Base-by-base conservation (phyloP, 2,888 invertebrate genomes). In the Acleris literana region DNA sequence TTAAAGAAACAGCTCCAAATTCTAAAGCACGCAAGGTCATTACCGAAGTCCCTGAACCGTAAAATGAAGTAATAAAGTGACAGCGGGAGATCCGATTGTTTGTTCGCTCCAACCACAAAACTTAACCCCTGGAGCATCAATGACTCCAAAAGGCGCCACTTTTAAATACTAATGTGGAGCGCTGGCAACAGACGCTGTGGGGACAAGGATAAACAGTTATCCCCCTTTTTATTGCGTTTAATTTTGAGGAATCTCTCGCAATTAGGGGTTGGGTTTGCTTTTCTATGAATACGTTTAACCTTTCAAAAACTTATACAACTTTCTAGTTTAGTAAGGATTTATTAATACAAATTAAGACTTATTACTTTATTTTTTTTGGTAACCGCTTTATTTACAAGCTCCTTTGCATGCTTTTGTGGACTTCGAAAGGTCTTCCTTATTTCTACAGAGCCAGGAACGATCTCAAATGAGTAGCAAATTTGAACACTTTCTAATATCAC, bases 41-140 rank as follows among this genome's bases (percentile, higher is more conserved):
- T 69, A 67, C 67, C 20, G 43, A 20, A 51, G 33, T 29, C 52
- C 54, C 22, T 61, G 57, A 44, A 62, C 64, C 69, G 69, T 62
- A 69, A 69, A 69, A 69, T 69, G 68, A 69, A 68, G 69, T 64
- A 61, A 69, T 69, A 69, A 68, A 68, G 51, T 66, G 63, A 55
- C 56, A 56, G 61, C 55, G 54, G 60, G 64, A 65, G 56, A 20
- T 33, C 52, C 62, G 62, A 66, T 66, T 66, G 66, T 66, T 66
- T 66, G 66, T 66, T 57, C 63, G 29, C 49, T 18, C 39, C 52
- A 46, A 46, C 66, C 61, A 43, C 57, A 25, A 18, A 57, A 59
- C 18, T 44, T 46, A 56, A 56, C 46, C 55, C 18, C 39, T 53
- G 20, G 44, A 56, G 33, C 51, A 44, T 33, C 44, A 44, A 60